These are phyloP conservation scores for Drosophila mayaguana DNA, from an alignment of 2,888 invertebrate species.

Conservation along the genomic window DNA sequence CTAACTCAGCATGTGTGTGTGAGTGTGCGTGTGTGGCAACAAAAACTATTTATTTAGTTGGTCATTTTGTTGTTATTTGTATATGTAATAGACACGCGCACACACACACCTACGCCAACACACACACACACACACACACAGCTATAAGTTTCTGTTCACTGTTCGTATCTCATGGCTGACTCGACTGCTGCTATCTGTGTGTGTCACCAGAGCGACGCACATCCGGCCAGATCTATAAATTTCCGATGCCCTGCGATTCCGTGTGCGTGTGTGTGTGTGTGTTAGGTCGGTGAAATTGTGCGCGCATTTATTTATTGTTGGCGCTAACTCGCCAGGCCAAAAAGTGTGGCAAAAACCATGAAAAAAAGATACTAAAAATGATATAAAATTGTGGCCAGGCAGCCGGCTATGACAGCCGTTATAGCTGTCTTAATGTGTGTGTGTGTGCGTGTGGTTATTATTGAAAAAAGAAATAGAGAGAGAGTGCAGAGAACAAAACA, in stretches of 20 bases:
- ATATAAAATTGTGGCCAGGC: slow-evolving; percentile 66
- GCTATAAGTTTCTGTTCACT: slow-evolving; percentile 46
- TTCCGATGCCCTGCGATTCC: slow-evolving; percentile 49
- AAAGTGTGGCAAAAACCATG: slow-evolving; percentile 63
- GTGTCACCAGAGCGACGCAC: slow-evolving; percentile 77
- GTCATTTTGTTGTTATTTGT: slow-evolving; percentile 78
- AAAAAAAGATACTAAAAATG: slow-evolving; percentile 60
- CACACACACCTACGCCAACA: slow-evolving; percentile 30
- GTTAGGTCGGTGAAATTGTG: slow-evolving; percentile 55
- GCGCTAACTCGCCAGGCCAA: slow-evolving; percentile 73
- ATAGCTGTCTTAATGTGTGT: slow-evolving; percentile 40
- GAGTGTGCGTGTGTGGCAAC: slow-evolving; percentile 55
- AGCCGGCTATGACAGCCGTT: slow-evolving; percentile 54
- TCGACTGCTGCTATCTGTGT: slow-evolving; percentile 55
- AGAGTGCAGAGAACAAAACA: slow-evolving; percentile 21
- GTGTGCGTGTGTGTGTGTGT: slow-evolving; percentile 8
- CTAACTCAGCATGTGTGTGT: not conserved
- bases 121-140: slow-evolving; percentile 34
- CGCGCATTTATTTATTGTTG: slow-evolving; percentile 77
- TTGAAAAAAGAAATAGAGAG: slow-evolving; percentile 52
- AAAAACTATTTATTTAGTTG: slow-evolving; percentile 81
- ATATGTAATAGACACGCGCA: slow-evolving; percentile 75
- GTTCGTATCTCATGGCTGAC: slow-evolving; percentile 54
- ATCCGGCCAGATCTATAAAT: slow-evolving; percentile 76
- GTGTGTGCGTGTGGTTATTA: slow-evolving; percentile 58